Conservation (phyloP, 2,113 vertebrate genomes). For the Mormyrus iriodes region DNA sequence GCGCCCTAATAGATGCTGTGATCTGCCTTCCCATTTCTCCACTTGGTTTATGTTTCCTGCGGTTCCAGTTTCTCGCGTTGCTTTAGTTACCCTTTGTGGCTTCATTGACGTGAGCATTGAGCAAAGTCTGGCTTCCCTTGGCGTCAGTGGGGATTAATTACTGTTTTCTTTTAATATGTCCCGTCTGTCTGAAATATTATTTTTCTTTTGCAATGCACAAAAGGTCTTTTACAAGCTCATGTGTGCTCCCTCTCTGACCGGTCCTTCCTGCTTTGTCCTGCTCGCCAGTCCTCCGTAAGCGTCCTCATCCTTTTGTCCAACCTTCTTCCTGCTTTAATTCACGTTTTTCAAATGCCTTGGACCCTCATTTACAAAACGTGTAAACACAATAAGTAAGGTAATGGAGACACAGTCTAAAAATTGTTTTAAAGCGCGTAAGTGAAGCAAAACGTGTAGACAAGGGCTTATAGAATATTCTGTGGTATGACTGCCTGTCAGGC, state of each 20-base stretch:
- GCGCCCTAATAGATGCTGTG: not conserved
- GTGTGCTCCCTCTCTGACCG: not conserved
- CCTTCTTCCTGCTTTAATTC: not conserved
- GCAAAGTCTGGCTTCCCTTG: not conserved
- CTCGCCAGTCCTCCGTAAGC: not conserved
- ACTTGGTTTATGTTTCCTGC: not conserved
- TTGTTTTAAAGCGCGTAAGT: not conserved
- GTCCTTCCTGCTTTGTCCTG: not conserved
- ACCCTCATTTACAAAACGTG: not conserved
- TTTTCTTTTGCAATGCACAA: not conserved
- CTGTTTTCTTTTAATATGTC: constrained; percentile 18
- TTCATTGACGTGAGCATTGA: constrained; percentile 9
- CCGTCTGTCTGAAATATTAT: not conserved
- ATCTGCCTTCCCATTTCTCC: not conserved
- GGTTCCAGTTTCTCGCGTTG: not conserved
- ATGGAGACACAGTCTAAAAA: not conserved
- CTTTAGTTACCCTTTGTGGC: constrained; percentile 6
- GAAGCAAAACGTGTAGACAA: not conserved
- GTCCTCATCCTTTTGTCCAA: not conserved
- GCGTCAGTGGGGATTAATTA: constrained; percentile 9
- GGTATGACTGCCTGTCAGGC: not conserved
- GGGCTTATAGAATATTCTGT: not conserved
- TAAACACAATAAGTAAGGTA: not conserved
- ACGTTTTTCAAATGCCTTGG: not conserved
- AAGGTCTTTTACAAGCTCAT: not conserved